phyloP scores from a whole-genome alignment of 2,888 invertebrate species.

The Imbricaverruca yamaguchii region DNA sequence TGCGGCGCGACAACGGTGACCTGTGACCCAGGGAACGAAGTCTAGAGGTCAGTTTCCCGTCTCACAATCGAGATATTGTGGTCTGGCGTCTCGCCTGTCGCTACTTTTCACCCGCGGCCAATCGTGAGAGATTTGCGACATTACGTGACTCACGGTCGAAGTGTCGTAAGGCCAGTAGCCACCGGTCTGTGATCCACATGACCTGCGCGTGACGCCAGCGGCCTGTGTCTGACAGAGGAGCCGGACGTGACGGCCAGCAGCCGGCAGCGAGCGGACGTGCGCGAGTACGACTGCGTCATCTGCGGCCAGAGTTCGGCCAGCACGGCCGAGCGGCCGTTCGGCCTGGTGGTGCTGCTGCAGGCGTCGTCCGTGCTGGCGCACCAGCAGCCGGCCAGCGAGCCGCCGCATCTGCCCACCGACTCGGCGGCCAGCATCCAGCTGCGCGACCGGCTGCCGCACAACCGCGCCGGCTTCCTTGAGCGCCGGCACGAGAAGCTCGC shows the following conservation, averaged over 20 bases:
- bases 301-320: slow-evolving; percentile 85
- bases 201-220: too few relatives aligned
- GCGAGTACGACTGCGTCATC: slow-evolving; percentile 88
- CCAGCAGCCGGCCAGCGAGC: slow-evolving; percentile 18
- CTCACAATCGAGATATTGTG: too few relatives aligned
- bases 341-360: slow-evolving; percentile 75
- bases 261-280: slow-evolving; percentile 41
- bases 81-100: too few relatives aligned
- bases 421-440: neutral
- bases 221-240: neutral
- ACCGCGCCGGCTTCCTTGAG: slow-evolving; percentile 19
- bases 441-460: neutral
- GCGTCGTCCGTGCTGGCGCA: slow-evolving; percentile 28
- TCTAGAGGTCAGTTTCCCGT: too few relatives aligned
- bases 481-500: neutral
- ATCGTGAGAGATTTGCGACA: too few relatives aligned
- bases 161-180: too few relatives aligned
- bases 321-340: slow-evolving; percentile 73
- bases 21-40: too few relatives aligned
- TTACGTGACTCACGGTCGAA: too few relatives aligned
- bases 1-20: too few relatives aligned
- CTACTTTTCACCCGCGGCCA: too few relatives aligned
- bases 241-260: neutral
- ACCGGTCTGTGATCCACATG: too few relatives aligned
- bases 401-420: slow-evolving; percentile 19